Evolutionary conservation across 2,113 vertebrate genomes (phyloP).

Genomic region (Ptilonorhynchus violaceus): DNA sequence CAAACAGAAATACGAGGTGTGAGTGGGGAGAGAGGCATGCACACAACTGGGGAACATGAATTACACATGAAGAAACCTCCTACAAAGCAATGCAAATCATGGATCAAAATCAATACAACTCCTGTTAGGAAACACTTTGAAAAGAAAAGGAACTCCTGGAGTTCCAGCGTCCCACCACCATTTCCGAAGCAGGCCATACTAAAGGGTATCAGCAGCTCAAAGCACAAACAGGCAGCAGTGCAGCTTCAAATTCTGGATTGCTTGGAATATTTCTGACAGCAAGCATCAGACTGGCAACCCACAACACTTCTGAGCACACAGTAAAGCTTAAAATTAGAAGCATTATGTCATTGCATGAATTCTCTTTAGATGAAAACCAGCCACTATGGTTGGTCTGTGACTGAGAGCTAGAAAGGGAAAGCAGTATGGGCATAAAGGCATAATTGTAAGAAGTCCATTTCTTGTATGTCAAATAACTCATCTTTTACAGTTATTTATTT

Average conservation of each 20-base stretch:
- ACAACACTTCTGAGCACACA: background rate
- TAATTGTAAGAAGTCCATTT: background rate
- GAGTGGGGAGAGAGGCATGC: background rate
- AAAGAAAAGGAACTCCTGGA: background rate
- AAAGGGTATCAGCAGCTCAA: background rate
- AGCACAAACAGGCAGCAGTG: background rate
- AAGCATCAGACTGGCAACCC: background rate
- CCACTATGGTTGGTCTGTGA: background rate
- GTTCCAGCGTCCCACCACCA: background rate
- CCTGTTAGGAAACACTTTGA: background rate
- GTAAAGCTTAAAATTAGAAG: background rate
- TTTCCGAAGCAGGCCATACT: background rate
- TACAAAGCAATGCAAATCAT: constrained; percentile 2
- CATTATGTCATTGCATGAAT: background rate
- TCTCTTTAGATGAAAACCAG: background rate
- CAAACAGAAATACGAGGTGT: background rate
- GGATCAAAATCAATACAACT: background rate
- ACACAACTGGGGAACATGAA: background rate
- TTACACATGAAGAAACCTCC: background rate
- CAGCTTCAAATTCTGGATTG: background rate
- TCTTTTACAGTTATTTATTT: background rate
- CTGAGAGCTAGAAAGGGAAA: background rate
- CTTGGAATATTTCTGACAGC: background rate
- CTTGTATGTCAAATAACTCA: background rate
- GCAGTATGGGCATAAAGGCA: background rate